Percentiles rank a stretch among this genome's conserved stretches.
phyloP scores from a whole-genome alignment of 2,888 invertebrate genomes.

The Neoascia interrupta region DNA sequence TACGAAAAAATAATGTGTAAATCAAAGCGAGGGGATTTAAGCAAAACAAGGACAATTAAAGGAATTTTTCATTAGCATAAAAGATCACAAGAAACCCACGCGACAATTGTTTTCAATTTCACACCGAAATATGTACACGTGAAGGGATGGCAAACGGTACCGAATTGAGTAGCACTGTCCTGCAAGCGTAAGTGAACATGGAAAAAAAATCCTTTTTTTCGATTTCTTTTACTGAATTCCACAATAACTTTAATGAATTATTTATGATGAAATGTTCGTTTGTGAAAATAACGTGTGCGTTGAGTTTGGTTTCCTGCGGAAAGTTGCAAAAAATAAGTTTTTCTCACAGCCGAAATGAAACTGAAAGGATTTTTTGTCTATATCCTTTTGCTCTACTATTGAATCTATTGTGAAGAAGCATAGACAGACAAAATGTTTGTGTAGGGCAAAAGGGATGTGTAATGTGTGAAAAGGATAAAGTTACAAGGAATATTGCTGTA shows the following conservation, averaged over 20 bases:
- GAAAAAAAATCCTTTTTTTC: conserved; percentile 4
- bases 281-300: conserved; percentile 3
- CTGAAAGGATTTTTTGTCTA: conserved; percentile 47
- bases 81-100: conserved; percentile 20
- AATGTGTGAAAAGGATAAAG: too few relatives aligned
- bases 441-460: conserved; percentile 19
- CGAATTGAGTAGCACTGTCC: background rate
- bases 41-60: background rate
- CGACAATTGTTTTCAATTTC: conserved; percentile 2
- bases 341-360: conserved; percentile 63
- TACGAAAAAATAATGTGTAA: background rate
- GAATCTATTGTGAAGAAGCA: conserved; percentile 25
- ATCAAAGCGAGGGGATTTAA: conserved; percentile 8
- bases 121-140: conserved; percentile 2
- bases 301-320: conserved; percentile 3
- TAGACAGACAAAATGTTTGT: too few relatives aligned
- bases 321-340: conserved; percentile 29
- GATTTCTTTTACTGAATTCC: conserved; percentile 5
- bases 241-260: conserved; percentile 28
- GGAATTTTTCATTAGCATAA: background rate
- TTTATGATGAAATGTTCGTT: background rate
- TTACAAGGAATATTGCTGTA: too few relatives aligned
- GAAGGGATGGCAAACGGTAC: background rate
- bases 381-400: conserved; percentile 36
- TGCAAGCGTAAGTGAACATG: too few relatives aligned